These are phyloP conservation scores for Tachypleus tridentatus DNA, from an alignment of 1,140 invertebrate genomes.

Conservation along the genomic window DNA sequence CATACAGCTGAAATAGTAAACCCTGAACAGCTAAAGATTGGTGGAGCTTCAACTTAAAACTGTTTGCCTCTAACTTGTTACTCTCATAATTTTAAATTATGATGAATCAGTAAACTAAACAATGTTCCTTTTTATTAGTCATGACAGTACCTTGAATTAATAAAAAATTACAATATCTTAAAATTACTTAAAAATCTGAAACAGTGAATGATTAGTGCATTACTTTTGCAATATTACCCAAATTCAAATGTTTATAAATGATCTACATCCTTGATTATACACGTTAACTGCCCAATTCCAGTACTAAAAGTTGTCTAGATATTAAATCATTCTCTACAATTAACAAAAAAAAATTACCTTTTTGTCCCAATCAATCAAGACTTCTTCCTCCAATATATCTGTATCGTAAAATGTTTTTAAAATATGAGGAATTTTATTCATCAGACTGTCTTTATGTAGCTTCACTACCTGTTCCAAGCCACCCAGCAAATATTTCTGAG, in stretches of 20 bases:
- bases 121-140: too few species aligned
- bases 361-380: slow-evolving; percentile 83
- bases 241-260: not conserved
- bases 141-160: too few species aligned
- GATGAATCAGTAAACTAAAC: too few species aligned
- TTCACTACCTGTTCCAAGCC: slow-evolving; percentile 90
- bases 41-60: too few species aligned
- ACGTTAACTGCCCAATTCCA: not conserved
- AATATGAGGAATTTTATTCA: slow-evolving; percentile 78
- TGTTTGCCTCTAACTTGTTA: too few species aligned
- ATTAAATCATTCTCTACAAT: not conserved
- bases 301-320: not conserved
- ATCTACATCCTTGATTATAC: not conserved
- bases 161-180: too few species aligned
- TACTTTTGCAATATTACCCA: too few species aligned
- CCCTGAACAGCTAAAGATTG: too few species aligned
- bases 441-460: slow-evolving; percentile 59
- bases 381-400: slow-evolving; percentile 90
- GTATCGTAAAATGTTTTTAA: slow-evolving; percentile 87
- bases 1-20: too few species aligned
- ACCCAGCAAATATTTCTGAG: slow-evolving; percentile 88
- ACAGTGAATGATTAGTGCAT: too few species aligned
- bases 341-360: slow-evolving; percentile 51
- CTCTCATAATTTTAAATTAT: too few species aligned
- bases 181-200: too few species aligned